Evolutionary conservation across 2,113 vertebrate species (phyloP), one percentile per base, ranked within the genome.

Genomic region (Hepsetus odoe): DNA sequence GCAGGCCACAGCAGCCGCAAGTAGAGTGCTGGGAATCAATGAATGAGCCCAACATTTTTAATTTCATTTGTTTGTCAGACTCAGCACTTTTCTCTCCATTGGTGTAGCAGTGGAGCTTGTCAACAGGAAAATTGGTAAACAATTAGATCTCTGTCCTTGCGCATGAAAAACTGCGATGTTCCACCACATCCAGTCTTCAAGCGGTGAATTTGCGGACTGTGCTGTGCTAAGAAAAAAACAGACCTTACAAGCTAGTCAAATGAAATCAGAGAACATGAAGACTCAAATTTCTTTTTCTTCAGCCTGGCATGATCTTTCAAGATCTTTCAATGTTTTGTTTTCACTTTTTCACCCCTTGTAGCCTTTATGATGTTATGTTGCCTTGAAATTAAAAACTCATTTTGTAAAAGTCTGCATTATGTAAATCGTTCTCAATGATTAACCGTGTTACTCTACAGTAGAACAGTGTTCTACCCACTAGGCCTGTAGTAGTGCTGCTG

Each of bases 121-220:
- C 74, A 76, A 40, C 22, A 12, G 61, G 61, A 76, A 76, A 76
- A 55, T 55, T 67, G 49, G 62, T 38, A 18, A 68, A 33, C 68
- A 68, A 76, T 68, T 55, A 42, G 62, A 55, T 33, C 74, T 35
- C 49, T 55, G 30, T 67, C 28, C 35, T 76, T 6, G 42, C 12
- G 53, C 13, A 22, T 24, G 53, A 55, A 77, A 24, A 77, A 77
- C 26, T 42, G 61, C 35, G 24, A 53, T 42, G 14, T 71, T 70
- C 62, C 14, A 5, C 46, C 26, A 7, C 66, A 49, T 20, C n/a
- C n/a, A 24, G 51, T 22, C 28, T 35, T 14, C 16, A 62, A 35
- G 32, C 59, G 20, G 12, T 35, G 10, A 10, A 38, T 65, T 65
- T 11, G 18, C n/a, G 33, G 20, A 9, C 30, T 33, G 5, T 8